Percentiles rank a stretch among this genome's conserved stretches.
phyloP scores from a whole-genome alignment of 2,888 invertebrate species.

The Melinaea marsaeus region DNA sequence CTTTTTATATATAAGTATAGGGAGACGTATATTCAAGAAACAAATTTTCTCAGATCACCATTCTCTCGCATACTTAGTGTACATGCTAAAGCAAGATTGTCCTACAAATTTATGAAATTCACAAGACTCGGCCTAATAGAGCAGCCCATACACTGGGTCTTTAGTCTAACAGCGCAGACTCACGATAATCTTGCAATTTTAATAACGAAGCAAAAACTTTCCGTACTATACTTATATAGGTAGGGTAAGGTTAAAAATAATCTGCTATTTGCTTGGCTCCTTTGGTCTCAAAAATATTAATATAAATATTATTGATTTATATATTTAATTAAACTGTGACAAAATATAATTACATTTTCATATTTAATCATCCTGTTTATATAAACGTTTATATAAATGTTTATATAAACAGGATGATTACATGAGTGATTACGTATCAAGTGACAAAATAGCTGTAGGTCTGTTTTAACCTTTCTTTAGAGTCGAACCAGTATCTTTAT shows the following conservation, averaged over 20 bases:
- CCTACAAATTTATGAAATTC: constrained; percentile 16
- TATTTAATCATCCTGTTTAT: no score
- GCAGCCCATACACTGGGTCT: constrained; percentile 7
- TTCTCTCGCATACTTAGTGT: constrained; percentile 11
- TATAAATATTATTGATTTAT: no score
- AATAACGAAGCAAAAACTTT: constrained; percentile 3
- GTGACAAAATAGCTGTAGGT: constrained; percentile 2
- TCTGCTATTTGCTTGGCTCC: no score
- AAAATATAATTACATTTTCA: no score
- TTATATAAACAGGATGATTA: no score
- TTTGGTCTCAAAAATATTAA: no score
- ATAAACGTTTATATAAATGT: no score
- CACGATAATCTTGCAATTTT: not conserved
- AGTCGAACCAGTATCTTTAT: constrained; percentile 22
- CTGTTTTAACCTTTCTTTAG: not conserved
- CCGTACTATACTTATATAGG: not conserved
- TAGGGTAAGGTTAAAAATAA: no score
- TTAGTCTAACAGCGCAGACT: constrained; percentile 2
- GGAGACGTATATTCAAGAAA: not conserved
- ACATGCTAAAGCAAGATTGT: constrained; percentile 14
- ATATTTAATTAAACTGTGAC: no score
- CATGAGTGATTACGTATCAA: no score
- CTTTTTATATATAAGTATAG: not conserved
- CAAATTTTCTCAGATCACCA: constrained; percentile 7
- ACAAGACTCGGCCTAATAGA: constrained; percentile 15